Percentiles rank a stretch among this genome's conserved stretches.
Conservation (phyloP, 2,888 invertebrate species). For the Unio pictorum region DNA sequence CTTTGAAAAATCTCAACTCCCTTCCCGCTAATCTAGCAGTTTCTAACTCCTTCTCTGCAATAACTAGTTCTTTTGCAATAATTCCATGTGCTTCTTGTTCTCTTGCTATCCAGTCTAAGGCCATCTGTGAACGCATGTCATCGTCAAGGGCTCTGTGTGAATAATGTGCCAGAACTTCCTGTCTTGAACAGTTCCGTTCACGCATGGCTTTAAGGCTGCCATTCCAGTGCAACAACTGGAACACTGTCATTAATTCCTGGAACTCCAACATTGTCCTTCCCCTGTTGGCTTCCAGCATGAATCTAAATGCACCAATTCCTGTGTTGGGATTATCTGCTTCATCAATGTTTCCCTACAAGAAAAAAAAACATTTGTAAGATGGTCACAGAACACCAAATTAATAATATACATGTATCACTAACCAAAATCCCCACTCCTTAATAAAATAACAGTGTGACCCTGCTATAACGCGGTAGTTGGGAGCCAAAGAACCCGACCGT, state of each 20-base stretch:
- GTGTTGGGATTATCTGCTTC: constrained; percentile 80
- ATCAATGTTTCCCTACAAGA: constrained; percentile 54
- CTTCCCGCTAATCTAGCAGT: constrained; percentile 89
- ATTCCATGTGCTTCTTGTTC: constrained; percentile 81
- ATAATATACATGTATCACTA: not conserved
- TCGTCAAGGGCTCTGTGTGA: constrained; percentile 93
- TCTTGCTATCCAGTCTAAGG: constrained; percentile 91
- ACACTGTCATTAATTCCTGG: constrained; percentile 97
- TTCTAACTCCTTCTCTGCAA: constrained; percentile 89
- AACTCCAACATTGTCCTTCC: constrained; percentile 94
- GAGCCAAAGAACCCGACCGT: too few relatives aligned
- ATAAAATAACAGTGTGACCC: too few relatives aligned
- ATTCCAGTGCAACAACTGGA: constrained; percentile 96
- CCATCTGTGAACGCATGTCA: constrained; percentile 94
- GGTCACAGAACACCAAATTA: not conserved
- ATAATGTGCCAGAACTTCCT: constrained; percentile 91
- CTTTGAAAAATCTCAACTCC: constrained; percentile 93
- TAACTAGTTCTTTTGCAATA: constrained; percentile 84
- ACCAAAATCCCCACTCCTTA: too few relatives aligned
- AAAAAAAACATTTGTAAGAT: not conserved
- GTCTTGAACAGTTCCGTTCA: constrained; percentile 93
- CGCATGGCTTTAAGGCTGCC: constrained; percentile 96
- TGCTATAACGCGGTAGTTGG: too few relatives aligned
- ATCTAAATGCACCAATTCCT: constrained; percentile 81
- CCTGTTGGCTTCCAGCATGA: constrained; percentile 79